These are phyloP conservation scores for Eretmocerus hayati DNA, from an alignment of 2,888 invertebrate species.

Conservation along the genomic window DNA sequence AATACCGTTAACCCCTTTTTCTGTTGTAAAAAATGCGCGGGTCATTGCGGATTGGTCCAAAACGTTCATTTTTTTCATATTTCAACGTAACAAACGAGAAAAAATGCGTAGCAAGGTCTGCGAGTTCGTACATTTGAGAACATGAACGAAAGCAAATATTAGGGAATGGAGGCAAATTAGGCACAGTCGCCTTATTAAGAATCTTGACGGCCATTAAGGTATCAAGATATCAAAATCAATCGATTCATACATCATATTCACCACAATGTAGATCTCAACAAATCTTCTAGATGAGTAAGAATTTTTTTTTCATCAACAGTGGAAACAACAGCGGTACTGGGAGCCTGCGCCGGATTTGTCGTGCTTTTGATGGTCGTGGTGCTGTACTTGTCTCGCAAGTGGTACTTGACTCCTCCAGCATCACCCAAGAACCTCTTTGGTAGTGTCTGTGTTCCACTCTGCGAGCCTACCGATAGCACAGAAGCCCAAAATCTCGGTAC, in stretches of 20 bases:
- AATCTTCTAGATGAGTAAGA: background rate
- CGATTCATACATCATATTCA: background rate
- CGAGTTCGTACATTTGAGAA: too few species aligned
- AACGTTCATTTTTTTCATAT: too few species aligned
- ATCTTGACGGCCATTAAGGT: too few species aligned
- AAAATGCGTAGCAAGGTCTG: too few species aligned
- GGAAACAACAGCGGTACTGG: slow-evolving; percentile 83
- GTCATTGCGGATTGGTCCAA: too few species aligned
- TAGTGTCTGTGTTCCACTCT: slow-evolving; percentile 47
- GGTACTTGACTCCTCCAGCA: slow-evolving; percentile 56
- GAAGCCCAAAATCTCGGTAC: slow-evolving; percentile 41
- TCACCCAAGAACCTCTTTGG: slow-evolving; percentile 45
- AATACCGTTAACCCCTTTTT: too few species aligned
- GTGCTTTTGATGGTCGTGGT: slow-evolving; percentile 76
- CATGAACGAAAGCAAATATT: too few species aligned
- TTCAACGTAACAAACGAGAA: too few species aligned
- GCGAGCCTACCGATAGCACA: slow-evolving; percentile 40
- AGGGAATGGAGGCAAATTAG: too few species aligned
- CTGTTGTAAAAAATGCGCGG: too few species aligned
- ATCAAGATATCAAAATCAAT: too few species aligned
- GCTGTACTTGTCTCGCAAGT: slow-evolving; percentile 77
- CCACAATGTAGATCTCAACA: background rate
- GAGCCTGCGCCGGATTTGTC: slow-evolving; percentile 78
- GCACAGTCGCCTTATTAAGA: too few species aligned
- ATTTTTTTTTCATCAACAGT: slow-evolving; percentile 46